Evolutionary conservation across 2,113 vertebrate genomes (phyloP), one percentile per base, ranked within the genome.

Genomic region (Nesospiza acunhae): DNA sequence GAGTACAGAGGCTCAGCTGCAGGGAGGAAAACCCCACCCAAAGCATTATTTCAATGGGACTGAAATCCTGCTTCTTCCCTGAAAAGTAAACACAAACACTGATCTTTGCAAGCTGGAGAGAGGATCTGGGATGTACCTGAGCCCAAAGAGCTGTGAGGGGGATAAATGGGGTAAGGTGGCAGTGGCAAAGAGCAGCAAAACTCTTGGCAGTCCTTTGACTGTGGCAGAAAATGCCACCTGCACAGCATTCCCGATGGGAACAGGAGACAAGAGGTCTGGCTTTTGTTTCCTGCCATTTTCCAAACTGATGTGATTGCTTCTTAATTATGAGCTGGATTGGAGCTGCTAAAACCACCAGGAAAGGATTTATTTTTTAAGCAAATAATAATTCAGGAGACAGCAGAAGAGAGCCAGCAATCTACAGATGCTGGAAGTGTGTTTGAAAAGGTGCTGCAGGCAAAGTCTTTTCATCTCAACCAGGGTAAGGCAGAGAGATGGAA

Each of bases 1-100:
- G 78, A 84, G 46, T 47, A 31, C 5, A 33, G 42, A 87, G 30
- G 28, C 19, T 78, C 10, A 13, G 0, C 9, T 62, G 49, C 14
- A 35, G 33, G 2, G 8, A 2, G 5, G 0, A 2, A 24, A 31
- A 9, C 0, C 6, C 42, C 31, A 27, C 14, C 7, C 24, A 49
- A 64, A 75, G n/a, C 21, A 28, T 73, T 47, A 23, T 72, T 95
- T 55, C n/a, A 23, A 0, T 16, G 41, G 80, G 31, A 21, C 70
- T 69, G 37, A 68, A 90, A 69, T 52, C n/a, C 49, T 59, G 3
- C 50, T 64, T 59, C 37, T 58, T 76, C 84, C n/a, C 79, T 49
- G 41, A 42, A 46, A 88, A 69, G n/a, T 21, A 8, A 79, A 56
- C 63, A n/a, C 35, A 42, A 52, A 41, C 1, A 4, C 16, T 30